Evolutionary conservation across 1,140 invertebrate genomes (phyloP), one percentile per base, ranked within the genome.

Genomic region (Philaenus spumarius): DNA sequence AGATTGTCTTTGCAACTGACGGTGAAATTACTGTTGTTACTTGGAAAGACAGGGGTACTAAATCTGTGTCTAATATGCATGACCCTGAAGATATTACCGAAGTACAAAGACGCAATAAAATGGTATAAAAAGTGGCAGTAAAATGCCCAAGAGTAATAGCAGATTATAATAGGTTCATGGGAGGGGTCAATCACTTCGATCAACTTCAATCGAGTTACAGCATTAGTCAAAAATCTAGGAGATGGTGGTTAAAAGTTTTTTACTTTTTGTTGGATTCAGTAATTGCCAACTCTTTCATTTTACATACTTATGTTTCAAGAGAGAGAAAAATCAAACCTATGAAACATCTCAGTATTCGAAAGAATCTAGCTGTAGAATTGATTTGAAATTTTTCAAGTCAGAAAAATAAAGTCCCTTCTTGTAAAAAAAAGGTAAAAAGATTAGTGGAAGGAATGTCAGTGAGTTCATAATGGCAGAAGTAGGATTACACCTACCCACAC

Each of bases 131-230:
- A 53, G 46, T 48, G 17, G n/a, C 20, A 20, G 43, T 58, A 11
- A 23, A 7, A 14, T 58, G 55, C 34, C 55, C 55, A 17, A 26
- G 15, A 37, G 3, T 19, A 15, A 50, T 56, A 19, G 15, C 54
- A 30, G 43, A 47, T n/a, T 58, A 58, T 40, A 56, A 56, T 58
- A 58, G 20, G 15, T 58, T 55, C 34, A 58, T 53, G 55, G 55
- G 55, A 12, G 55, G 55, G 11, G 55, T 58, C 12, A 46, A 58
- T 51, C 47, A 26, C 24, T 58, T 58, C 37, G 55, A 58, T 30
- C 45, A 53, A 7, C 35, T 58, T n/a, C 19, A 23, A 9, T 14
- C 48, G 20, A 20, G 20, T 34, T 52, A 58, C 15, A 53, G 22
- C 14, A 26, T 58, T 23, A 14, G 14, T 15, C 40, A 39, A 19